Conservation (phyloP, 2,888 invertebrate species). For the Lithosia quadra region DNA sequence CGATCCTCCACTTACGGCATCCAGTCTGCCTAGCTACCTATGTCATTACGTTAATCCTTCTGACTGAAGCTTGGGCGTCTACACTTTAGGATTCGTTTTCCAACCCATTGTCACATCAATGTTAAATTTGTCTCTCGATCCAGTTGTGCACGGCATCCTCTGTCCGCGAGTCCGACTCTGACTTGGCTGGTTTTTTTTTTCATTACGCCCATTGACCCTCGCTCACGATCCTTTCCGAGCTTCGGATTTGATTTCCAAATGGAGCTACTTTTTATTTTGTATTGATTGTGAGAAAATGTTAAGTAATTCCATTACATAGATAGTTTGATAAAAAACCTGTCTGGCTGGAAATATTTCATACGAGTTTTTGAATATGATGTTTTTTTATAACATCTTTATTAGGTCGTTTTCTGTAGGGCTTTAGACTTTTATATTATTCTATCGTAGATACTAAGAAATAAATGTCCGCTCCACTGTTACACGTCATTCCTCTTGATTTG, state of each 20-base stretch:
- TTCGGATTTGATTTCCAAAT: slow-evolving; percentile 31
- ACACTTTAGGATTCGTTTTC: neutral
- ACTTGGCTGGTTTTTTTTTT: slow-evolving; percentile 26
- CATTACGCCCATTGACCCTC: slow-evolving; percentile 27
- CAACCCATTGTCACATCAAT: neutral
- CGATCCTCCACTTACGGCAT: too few species aligned
- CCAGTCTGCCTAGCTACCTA: too few species aligned
- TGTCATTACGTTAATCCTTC: too few species aligned
- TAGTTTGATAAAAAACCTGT: slow-evolving; percentile 1
- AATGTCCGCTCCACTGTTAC: too few species aligned
- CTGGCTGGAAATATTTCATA: neutral
- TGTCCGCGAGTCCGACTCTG: neutral
- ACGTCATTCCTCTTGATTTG: too few species aligned
- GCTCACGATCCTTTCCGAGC: slow-evolving; percentile 22
- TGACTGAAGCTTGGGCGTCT: too few species aligned
- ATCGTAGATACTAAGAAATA: neutral
- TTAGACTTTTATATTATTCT: neutral
- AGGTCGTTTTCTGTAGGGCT: neutral
- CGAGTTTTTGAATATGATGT: neutral
- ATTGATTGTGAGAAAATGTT: slow-evolving; percentile 3
- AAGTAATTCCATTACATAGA: neutral
- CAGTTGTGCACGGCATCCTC: neutral
- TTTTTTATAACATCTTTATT: neutral
- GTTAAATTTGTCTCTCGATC: neutral
- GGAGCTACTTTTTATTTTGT: neutral